These are phyloP conservation scores for Drosophila paucipuncta DNA, from an alignment of 2,888 invertebrate genomes.

Conservation along the genomic window DNA sequence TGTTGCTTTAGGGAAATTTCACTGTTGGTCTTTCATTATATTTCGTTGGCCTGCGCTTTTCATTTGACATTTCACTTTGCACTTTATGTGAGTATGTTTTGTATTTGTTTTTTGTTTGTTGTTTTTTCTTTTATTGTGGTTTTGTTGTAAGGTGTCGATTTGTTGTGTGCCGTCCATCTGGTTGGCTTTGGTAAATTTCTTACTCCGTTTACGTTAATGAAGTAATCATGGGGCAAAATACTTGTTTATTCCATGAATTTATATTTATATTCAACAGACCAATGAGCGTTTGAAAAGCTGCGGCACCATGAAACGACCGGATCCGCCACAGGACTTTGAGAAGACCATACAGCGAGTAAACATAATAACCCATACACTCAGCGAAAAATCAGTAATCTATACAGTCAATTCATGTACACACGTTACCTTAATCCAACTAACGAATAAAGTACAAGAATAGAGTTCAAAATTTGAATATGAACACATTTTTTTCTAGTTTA, in stretches of 20 bases:
- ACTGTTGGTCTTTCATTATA: conserved; percentile 71
- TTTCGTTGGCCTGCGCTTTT: conserved; percentile 61
- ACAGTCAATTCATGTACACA: accelerated
- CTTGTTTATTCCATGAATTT: conserved; percentile 44
- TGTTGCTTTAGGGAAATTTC: conserved; percentile 78
- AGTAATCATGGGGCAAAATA: conserved; percentile 60
- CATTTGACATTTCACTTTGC: conserved; percentile 69
- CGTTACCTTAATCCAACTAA: not conserved
- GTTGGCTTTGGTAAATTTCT: conserved; percentile 6
- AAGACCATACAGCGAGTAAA: conserved; percentile 85
- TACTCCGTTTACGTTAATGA: conserved; percentile 63
- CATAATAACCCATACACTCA: conserved; percentile 31
- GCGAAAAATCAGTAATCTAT: not conserved
- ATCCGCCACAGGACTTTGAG: conserved; percentile 85
- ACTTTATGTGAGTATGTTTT: conserved; percentile 23
- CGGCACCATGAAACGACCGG: conserved; percentile 84
- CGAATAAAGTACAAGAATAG: not conserved
- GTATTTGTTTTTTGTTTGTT: conserved; percentile 24
- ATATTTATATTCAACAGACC: conserved; percentile 68
- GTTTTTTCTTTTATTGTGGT: conserved; percentile 28
- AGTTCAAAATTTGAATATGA: not conserved
- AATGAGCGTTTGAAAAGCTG: conserved; percentile 83
- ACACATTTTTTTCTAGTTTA: not conserved
- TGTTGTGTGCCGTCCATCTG: conserved; percentile 46
- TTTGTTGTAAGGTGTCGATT: conserved; percentile 70